Conservation (phyloP, 2,113 vertebrate species). For the Dasyprocta punctata region DNA sequence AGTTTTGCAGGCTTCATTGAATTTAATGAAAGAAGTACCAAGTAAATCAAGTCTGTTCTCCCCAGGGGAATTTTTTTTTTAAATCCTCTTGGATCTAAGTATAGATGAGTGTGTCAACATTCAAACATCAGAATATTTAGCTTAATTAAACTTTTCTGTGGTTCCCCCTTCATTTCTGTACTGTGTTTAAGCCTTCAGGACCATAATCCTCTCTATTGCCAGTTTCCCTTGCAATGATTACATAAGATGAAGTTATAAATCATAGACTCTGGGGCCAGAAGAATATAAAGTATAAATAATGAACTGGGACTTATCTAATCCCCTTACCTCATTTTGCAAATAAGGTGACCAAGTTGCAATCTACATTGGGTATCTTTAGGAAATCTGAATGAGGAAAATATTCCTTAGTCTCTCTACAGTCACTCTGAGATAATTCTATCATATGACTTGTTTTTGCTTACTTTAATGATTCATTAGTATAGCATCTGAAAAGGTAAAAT, state of each 20-base stretch:
- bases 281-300: not conserved
- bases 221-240: not conserved
- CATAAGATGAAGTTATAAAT: not conserved
- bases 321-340: constrained; percentile 42
- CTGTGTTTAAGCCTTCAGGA: constrained; percentile 27
- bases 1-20: constrained; percentile 73
- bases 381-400: not conserved
- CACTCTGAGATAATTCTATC: not conserved
- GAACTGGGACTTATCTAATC: not conserved
- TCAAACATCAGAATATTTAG: constrained; percentile 69
- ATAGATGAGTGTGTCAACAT: constrained; percentile 66
- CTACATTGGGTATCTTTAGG: not conserved
- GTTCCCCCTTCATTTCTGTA: constrained; percentile 17
- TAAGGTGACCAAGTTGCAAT: not conserved
- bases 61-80: constrained; percentile 41
- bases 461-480: not conserved
- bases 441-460: not conserved
- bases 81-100: constrained; percentile 64
- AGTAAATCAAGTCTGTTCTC: constrained; percentile 74
- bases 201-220: not conserved
- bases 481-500: not conserved
- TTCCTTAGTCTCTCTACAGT: not conserved
- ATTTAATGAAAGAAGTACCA: constrained; percentile 74
- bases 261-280: not conserved
- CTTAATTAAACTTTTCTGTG: constrained; percentile 73